Percentiles rank a stretch among this genome's conserved stretches.
Conservation (phyloP, 1,140 invertebrate species). For the Habropoda laboriosa region DNA sequence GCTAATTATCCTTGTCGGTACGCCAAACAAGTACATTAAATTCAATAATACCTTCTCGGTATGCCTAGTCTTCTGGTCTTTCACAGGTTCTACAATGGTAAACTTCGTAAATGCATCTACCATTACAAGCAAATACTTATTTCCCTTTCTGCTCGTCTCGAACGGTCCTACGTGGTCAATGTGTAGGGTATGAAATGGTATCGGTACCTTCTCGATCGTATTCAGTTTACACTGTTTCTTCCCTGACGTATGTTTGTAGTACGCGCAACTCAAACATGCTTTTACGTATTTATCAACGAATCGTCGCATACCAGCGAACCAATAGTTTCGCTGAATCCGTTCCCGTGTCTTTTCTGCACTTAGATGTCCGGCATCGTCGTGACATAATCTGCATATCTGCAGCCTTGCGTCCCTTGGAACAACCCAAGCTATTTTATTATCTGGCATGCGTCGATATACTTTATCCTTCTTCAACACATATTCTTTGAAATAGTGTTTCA, state of each 20-base stretch:
- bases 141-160: slow-evolving; percentile 52
- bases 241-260: slow-evolving; percentile 7
- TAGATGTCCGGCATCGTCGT: neutral
- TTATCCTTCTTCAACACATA: neutral
- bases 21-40: slow-evolving; percentile 51
- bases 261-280: neutral
- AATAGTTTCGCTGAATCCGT: too few species aligned
- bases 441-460: neutral
- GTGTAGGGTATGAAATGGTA: slow-evolving; percentile 61
- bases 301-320: too few species aligned
- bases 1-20: slow-evolving; percentile 61
- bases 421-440: neutral
- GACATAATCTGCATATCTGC: neutral
- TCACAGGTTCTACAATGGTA: slow-evolving; percentile 50
- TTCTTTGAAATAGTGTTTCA: slow-evolving; percentile 20
- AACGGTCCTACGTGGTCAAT: slow-evolving; percentile 66
- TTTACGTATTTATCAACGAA: too few species aligned
- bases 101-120: slow-evolving; percentile 61
- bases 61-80: slow-evolving; percentile 58
- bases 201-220: slow-evolving; percentile 54
- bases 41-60: slow-evolving; percentile 43
- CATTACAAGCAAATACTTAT: slow-evolving; percentile 56
- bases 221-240: slow-evolving; percentile 64
- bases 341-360: neutral
- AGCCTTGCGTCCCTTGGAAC: neutral